These are phyloP conservation scores for Plagodis pulveraria DNA, from an alignment of 2,888 invertebrate genomes.

Conservation along the genomic window DNA sequence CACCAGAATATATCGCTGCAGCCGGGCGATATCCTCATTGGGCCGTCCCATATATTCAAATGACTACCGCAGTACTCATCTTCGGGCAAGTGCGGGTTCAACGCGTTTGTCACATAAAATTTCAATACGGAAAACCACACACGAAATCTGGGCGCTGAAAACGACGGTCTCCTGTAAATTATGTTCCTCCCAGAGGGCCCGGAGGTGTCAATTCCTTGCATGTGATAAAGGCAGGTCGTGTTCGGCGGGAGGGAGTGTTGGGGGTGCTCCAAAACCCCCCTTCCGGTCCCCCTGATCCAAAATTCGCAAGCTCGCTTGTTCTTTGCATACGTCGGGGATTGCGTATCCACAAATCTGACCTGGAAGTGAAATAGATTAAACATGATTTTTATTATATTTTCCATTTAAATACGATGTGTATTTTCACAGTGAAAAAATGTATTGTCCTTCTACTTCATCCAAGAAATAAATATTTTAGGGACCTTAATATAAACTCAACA, in stretches of 20 bases:
- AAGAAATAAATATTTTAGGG: no score
- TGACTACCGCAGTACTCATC: conserved; percentile 93
- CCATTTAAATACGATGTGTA: no score
- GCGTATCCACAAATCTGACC: conserved; percentile 93
- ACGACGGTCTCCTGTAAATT: conserved; percentile 82
- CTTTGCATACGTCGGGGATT: conserved; percentile 93
- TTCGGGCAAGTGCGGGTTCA: conserved; percentile 87
- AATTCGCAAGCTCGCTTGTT: conserved; percentile 94
- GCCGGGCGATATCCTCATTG: conserved; percentile 89
- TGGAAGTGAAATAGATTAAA: conserved; percentile 61
- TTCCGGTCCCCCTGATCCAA: conserved; percentile 92
- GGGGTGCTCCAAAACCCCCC: conserved; percentile 93
- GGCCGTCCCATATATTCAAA: conserved; percentile 95
- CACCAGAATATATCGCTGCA: conserved; percentile 94
- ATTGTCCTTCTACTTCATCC: no score
- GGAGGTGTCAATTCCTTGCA: conserved; percentile 87
- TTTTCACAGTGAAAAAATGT: no score
- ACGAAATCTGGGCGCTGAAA: conserved; percentile 89
- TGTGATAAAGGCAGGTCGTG: conserved; percentile 94
- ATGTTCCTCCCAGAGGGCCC: conserved; percentile 84
- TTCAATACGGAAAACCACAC: conserved; percentile 95
- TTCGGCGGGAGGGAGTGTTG: conserved; percentile 94
- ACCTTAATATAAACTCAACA: no score
- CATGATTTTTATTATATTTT: no score
- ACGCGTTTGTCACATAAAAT: conserved; percentile 90